These are phyloP conservation scores for Aegithalos caudatus DNA, from an alignment of 2,113 vertebrate genomes.

Conservation along the genomic window DNA sequence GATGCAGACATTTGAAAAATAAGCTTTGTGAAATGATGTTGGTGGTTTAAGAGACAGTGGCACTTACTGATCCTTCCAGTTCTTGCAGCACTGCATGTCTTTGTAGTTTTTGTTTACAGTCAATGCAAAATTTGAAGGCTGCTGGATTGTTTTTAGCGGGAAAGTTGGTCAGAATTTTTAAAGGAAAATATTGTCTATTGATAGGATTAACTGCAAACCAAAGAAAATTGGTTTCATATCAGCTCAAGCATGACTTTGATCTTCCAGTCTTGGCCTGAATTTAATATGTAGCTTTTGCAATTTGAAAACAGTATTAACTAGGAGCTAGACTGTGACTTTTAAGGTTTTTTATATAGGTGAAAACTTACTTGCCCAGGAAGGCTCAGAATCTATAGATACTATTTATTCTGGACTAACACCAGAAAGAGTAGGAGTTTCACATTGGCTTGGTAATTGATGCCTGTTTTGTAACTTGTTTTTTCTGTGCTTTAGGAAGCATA, in stretches of 20 bases:
- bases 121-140: neutral
- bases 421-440: neutral
- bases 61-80: neutral
- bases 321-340: neutral
- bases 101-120: neutral
- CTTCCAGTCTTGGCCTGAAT: neutral
- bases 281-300: neutral
- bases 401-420: neutral
- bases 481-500: neutral
- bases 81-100: neutral
- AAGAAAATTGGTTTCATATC: neutral
- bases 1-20: neutral
- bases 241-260: neutral
- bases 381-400: neutral
- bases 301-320: conserved; percentile 17
- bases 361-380: neutral
- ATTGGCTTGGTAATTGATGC: neutral
- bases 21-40: neutral
- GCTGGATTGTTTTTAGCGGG: neutral
- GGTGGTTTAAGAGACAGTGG: neutral
- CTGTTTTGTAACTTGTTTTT: neutral
- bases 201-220: neutral
- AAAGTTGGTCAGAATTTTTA: neutral
- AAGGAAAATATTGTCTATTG: neutral
- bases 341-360: neutral